Evolutionary conservation across 2,888 invertebrate genomes (phyloP).

Genomic region (Acrobasis consociella): DNA sequence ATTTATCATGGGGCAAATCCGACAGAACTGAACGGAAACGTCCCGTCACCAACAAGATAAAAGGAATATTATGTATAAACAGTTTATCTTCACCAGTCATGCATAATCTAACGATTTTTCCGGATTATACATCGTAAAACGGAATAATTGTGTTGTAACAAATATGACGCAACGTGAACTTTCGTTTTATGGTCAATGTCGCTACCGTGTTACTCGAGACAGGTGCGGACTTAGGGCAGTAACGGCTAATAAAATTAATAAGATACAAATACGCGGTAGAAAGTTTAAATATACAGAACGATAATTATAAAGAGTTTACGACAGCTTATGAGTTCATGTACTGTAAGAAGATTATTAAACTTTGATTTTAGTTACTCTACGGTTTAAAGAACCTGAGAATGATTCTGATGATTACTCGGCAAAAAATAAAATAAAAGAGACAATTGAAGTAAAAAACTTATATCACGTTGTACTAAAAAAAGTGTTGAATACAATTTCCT

Average conservation of each 20-base stretch:
- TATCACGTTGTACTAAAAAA: too few species aligned
- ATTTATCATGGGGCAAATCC: neutral
- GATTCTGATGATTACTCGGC: too few species aligned
- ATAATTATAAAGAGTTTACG: neutral
- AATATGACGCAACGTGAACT: slow-evolving; percentile 50
- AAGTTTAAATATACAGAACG: neutral
- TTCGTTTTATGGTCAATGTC: slow-evolving; percentile 70
- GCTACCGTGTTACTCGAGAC: slow-evolving; percentile 28
- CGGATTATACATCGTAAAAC: slow-evolving; percentile 16
- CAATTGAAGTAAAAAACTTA: too few species aligned
- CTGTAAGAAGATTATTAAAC: too few species aligned
- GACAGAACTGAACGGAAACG: neutral
- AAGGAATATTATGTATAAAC: slow-evolving; percentile 1
- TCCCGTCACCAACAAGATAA: slow-evolving; percentile 1
- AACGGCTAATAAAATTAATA: neutral
- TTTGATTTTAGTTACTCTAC: too few species aligned
- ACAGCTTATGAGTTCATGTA: neutral
- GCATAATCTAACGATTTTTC: slow-evolving; percentile 14
- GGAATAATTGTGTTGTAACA: slow-evolving; percentile 44
- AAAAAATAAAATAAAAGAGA: too few species aligned
- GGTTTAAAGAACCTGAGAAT: too few species aligned
- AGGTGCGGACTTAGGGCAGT: slow-evolving; percentile 32
- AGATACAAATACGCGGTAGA: neutral
- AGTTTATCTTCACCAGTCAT: slow-evolving; percentile 13
- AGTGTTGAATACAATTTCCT: too few species aligned